Conservation (phyloP, 2,888 invertebrate genomes). For the Agriopis marginaria region DNA sequence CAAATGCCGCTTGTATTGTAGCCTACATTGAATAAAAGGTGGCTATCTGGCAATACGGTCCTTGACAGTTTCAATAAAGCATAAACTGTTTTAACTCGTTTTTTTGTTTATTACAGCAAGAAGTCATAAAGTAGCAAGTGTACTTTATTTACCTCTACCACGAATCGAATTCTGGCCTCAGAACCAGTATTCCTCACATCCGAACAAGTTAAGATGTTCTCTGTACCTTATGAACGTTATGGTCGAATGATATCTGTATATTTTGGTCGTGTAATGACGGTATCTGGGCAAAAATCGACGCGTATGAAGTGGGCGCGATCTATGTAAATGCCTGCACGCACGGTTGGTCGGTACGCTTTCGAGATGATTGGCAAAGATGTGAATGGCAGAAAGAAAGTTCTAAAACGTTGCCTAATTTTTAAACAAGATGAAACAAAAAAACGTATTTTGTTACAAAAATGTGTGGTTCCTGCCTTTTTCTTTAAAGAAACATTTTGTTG, state of each 20-base stretch:
- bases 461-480: too few species aligned
- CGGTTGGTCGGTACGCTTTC: constrained; percentile 72
- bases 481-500: too few species aligned
- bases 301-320: constrained; percentile 75
- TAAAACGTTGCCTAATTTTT: not conserved
- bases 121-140: constrained; percentile 83
- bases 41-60: constrained; percentile 42
- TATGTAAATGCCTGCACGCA: constrained; percentile 82
- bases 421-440: too few species aligned
- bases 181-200: constrained; percentile 51
- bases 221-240: constrained; percentile 9
- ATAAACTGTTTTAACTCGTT: constrained; percentile 76
- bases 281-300: constrained; percentile 73
- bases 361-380: constrained; percentile 72
- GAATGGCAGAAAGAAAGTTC: constrained; percentile 56
- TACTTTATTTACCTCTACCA: constrained; percentile 78
- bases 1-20: too few species aligned
- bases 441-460: too few species aligned
- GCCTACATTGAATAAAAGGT: not conserved
- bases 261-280: constrained; percentile 67
- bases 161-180: constrained; percentile 65
- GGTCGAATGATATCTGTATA: constrained; percentile 3
- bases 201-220: constrained; percentile 30
- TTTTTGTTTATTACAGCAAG: constrained; percentile 80
- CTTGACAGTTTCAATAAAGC: constrained; percentile 66